phyloP scores from a whole-genome alignment of 2,888 invertebrate genomes.

The Barypeithes pellucidus region DNA sequence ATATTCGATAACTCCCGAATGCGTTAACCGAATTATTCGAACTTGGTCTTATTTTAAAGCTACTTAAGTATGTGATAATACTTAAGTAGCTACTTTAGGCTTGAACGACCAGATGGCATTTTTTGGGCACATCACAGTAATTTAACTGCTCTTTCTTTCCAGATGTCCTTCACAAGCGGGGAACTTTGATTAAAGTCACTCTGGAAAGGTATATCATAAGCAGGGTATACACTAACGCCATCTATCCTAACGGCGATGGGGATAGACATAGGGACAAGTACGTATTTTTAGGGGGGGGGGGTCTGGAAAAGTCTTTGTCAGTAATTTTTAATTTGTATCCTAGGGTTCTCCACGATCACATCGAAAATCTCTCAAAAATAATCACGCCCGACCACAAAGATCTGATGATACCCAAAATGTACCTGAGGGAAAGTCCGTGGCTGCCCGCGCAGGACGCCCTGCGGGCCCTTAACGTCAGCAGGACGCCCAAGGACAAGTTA shows the following conservation, averaged over 20 bases:
- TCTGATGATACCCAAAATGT: conserved; percentile 85
- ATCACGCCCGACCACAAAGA: conserved; percentile 88
- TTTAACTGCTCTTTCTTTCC: conserved; percentile 35
- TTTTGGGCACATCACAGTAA: too few species aligned
- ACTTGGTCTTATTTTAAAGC: too few species aligned
- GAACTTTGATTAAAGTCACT: conserved; percentile 84
- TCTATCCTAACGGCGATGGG: conserved; percentile 98
- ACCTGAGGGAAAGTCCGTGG: conserved; percentile 95
- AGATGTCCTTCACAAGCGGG: conserved; percentile 82
- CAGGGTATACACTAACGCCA: conserved; percentile 90
- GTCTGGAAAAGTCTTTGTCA: too few species aligned
- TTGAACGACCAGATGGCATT: too few species aligned
- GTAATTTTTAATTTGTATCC: background rate
- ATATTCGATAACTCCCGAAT: too few species aligned
- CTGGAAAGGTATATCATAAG: conserved; percentile 95
- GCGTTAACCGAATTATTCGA: too few species aligned
- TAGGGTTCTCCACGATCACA: conserved; percentile 90
- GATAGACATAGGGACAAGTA: conserved; percentile 93
- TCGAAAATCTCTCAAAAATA: conserved; percentile 83
- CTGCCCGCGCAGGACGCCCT: conserved; percentile 94
- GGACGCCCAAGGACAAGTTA: conserved; percentile 89
- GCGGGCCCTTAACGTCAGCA: conserved; percentile 90
- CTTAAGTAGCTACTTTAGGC: too few species aligned
- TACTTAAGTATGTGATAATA: too few species aligned
- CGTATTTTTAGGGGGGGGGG: conserved; percentile 59